Evolutionary conservation across 2,113 vertebrate species (phyloP).

Genomic region (Bambusicola thoracicus): DNA sequence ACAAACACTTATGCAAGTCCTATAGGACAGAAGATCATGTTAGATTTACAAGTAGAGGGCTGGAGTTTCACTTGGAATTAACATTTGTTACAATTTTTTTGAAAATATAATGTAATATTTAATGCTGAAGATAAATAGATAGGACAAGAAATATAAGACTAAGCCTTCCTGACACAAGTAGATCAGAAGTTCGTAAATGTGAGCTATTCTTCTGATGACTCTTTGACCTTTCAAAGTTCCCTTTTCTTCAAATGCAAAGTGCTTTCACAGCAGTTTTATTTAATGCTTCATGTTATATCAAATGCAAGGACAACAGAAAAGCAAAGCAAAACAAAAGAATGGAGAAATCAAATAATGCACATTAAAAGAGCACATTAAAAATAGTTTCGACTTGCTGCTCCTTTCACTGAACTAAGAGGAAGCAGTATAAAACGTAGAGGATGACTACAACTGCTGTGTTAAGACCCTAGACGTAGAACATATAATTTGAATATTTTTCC

Average conservation of each 20-base stretch:
- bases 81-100: background rate
- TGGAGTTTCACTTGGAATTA: background rate
- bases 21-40: background rate
- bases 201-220: background rate
- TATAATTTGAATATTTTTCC: background rate
- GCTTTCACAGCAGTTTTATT: background rate
- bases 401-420: background rate
- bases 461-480: background rate
- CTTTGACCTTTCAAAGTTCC: background rate
- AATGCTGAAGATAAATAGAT: background rate
- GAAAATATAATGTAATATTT: background rate
- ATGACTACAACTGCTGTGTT: background rate
- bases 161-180: background rate
- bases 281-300: background rate
- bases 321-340: background rate
- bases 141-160: background rate
- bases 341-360: background rate
- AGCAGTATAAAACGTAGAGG: background rate
- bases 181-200: background rate
- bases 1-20: background rate
- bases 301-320: background rate
- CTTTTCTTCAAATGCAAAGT: background rate
- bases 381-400: background rate
- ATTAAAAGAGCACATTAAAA: background rate
- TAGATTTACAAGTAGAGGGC: background rate